Conservation (phyloP, 1,140 invertebrate species). For the Brachionus plicatilis region DNA sequence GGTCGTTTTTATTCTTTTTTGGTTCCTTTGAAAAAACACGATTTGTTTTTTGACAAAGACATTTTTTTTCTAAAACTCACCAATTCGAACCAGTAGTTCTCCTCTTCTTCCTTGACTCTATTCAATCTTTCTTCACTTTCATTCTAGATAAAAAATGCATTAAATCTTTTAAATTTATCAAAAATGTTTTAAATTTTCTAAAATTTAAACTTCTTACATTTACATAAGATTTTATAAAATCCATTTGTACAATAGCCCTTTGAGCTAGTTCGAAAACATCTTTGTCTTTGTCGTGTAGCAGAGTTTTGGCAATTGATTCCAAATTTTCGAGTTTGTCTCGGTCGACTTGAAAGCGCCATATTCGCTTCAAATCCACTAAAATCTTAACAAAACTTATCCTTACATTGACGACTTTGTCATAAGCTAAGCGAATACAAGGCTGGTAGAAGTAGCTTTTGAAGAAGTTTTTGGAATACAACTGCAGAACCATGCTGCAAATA, state of each 20-base stretch:
- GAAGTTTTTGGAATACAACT: conserved; percentile 38
- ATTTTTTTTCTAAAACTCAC: not conserved
- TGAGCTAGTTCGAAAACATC: conserved; percentile 40
- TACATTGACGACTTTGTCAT: conserved; percentile 20
- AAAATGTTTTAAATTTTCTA: not conserved
- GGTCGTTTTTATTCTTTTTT: not conserved
- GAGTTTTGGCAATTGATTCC: not conserved
- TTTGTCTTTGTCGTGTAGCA: conserved; percentile 24
- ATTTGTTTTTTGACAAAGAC: not conserved
- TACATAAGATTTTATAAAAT: conserved; percentile 28
- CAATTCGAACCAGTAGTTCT: conserved; percentile 25
- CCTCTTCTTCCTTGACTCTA: conserved; percentile 25
- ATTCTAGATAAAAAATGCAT: not conserved
- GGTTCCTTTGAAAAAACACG: not conserved
- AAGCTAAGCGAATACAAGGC: not conserved
- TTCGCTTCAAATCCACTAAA: conserved; percentile 13
- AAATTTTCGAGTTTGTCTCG: conserved; percentile 35
- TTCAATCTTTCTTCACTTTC: not conserved
- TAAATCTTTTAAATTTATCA: no score
- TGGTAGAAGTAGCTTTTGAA: conserved; percentile 35
- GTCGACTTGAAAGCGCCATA: conserved; percentile 35
- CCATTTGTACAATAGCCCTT: conserved; percentile 34
- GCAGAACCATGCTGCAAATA: conserved; percentile 1
- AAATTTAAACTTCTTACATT: conserved; percentile 6
- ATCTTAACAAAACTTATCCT: conserved; percentile 22